These are phyloP conservation scores for Alsophila aescularia DNA, from an alignment of 2,888 invertebrate species.

Conservation along the genomic window DNA sequence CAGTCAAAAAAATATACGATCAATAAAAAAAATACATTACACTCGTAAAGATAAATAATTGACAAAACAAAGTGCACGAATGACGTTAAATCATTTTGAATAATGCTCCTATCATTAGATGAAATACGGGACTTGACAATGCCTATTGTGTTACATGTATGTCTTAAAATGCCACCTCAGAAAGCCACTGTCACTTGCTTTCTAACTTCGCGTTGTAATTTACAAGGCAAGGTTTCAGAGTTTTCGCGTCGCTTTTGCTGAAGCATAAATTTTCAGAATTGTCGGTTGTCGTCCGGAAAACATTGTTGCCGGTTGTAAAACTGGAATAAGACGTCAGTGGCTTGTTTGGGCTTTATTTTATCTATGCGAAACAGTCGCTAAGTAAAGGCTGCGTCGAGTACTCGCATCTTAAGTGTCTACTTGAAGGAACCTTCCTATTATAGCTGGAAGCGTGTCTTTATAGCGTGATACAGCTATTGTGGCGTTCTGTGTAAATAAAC, in stretches of 20 bases:
- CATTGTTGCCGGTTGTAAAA: conserved; percentile 62
- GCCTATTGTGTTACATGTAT: conserved; percentile 38
- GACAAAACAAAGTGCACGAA: conserved; percentile 36
- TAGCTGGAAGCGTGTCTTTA: conserved; percentile 50
- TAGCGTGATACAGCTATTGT: conserved; percentile 47
- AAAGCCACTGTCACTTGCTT: conserved; percentile 13
- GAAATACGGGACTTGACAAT: conserved; percentile 33
- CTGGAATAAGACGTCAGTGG: conserved; percentile 57
- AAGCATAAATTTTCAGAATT: conserved; percentile 63
- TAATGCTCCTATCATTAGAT: conserved; percentile 39
- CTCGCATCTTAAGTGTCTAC: conserved; percentile 47
- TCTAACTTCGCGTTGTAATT: conserved; percentile 42
- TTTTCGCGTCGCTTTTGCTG: conserved; percentile 39
- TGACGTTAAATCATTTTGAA: conserved; percentile 42
- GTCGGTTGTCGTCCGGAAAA: conserved; percentile 48
- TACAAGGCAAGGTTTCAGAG: conserved; percentile 37
- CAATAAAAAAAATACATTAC: conserved; percentile 28
- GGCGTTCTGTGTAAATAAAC: conserved; percentile 44
- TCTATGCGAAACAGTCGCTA: conserved; percentile 49
- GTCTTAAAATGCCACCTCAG: conserved; percentile 34
- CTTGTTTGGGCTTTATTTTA: conserved; percentile 45
- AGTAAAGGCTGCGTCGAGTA: conserved; percentile 44
- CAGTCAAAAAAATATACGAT: conserved; percentile 29
- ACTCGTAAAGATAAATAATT: conserved; percentile 35
- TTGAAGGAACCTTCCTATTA: conserved; percentile 52